These are phyloP conservation scores for Myiozetetes cayanensis DNA, from an alignment of 2,113 vertebrate genomes.

Conservation along the genomic window DNA sequence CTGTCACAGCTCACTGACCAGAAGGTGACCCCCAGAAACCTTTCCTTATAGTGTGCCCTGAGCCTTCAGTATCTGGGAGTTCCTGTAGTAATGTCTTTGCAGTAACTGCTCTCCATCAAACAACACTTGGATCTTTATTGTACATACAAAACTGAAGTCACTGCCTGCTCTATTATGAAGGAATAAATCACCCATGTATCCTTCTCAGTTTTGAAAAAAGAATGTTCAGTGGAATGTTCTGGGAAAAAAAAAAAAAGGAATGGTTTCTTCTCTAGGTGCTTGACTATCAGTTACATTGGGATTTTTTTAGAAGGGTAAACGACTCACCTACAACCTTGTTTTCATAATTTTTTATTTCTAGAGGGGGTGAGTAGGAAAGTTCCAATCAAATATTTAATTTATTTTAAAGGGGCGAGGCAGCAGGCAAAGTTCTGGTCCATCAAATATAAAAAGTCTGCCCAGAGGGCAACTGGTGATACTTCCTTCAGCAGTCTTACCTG, in stretches of 20 bases:
- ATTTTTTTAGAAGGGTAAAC: not conserved
- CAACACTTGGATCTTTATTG: not conserved
- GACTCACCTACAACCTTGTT: not conserved
- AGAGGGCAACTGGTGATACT: not conserved
- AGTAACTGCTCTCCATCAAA: not conserved
- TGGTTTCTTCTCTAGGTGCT: not conserved
- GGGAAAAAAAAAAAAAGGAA: not conserved
- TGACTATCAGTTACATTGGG: not conserved
- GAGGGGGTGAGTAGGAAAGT: not conserved
- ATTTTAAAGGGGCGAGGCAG: not conserved
- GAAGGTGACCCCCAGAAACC: not conserved
- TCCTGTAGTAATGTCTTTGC: not conserved
- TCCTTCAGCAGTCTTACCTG: not conserved
- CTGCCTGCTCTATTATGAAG: not conserved
- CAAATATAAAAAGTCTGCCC: not conserved
- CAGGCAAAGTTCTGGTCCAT: conserved; percentile 1
- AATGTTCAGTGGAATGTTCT: not conserved
- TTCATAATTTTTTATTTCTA: conserved; percentile 7
- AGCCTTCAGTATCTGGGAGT: not conserved
- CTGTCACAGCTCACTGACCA: not conserved
- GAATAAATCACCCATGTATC: not conserved
- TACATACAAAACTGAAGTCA: not conserved
- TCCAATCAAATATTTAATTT: conserved; percentile 36
- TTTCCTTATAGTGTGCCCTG: not conserved
- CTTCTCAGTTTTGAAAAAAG: not conserved